phyloP scores from a whole-genome alignment of 2,797 vertebrate species.

The Mormyrops boulengeri region DNA sequence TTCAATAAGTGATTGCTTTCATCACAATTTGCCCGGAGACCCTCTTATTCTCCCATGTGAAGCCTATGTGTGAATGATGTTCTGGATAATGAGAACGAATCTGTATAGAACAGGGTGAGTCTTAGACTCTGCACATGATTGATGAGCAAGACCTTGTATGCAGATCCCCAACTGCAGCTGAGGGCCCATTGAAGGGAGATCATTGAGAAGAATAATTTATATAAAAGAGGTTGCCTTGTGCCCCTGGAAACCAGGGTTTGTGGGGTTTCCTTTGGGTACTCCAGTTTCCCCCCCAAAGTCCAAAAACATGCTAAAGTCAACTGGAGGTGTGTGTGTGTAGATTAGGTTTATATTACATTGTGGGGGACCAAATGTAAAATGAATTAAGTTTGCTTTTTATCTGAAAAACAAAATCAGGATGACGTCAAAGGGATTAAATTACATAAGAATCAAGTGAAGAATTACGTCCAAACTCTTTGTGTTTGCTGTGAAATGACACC shows the following conservation, averaged over 20 bases:
- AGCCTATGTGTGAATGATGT: neutral
- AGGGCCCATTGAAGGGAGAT: neutral
- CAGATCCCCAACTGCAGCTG: neutral
- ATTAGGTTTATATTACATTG: neutral
- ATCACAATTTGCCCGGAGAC: neutral
- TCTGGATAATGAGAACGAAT: neutral
- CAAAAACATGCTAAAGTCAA: neutral
- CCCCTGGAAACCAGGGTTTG: neutral
- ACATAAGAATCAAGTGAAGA: neutral
- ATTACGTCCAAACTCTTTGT: neutral
- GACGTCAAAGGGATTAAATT: neutral
- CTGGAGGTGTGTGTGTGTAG: neutral
- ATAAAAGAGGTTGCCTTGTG: neutral
- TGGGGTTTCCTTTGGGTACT: neutral
- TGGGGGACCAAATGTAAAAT: neutral
- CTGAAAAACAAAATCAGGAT: neutral
- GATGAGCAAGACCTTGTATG: neutral
- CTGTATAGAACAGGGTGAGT: neutral
- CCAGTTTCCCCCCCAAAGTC: neutral
- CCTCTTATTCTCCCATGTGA: neutral
- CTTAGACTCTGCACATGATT: neutral
- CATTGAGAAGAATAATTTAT: neutral
- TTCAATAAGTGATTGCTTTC: neutral
- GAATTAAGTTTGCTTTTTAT: neutral
- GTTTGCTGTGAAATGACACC: constrained; percentile 12